A percentile compares a stretch with the other conserved stretches of the same genome.
Conservation (phyloP, 2,113 vertebrate genomes). For the Corvus hawaiiensis region DNA sequence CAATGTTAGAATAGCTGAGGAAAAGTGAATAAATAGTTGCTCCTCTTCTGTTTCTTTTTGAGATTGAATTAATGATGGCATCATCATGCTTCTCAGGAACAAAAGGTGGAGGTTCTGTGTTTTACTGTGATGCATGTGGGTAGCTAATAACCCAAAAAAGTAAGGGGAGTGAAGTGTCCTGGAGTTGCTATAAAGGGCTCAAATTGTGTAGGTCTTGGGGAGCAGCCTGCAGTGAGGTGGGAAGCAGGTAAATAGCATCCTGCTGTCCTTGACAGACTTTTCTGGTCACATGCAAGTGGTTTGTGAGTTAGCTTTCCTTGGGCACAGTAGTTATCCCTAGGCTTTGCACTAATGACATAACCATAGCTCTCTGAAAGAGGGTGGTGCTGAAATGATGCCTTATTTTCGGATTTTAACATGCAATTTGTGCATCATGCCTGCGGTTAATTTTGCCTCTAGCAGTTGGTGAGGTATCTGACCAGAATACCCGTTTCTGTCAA, state of each 20-base stretch:
- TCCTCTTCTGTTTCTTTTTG: background rate
- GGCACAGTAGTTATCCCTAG: background rate
- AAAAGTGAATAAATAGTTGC: background rate
- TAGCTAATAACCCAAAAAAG: background rate
- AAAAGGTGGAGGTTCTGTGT: background rate
- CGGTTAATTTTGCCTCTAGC: background rate
- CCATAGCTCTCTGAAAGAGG: background rate
- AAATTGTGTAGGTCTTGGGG: background rate
- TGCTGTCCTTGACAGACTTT: background rate
- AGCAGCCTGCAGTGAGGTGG: background rate
- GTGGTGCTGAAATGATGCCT: background rate
- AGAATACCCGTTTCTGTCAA: background rate
- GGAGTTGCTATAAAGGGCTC: background rate
- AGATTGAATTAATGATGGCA: background rate
- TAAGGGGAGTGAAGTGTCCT: background rate
- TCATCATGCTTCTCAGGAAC: background rate
- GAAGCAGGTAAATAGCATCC: background rate
- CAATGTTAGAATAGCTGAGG: background rate
- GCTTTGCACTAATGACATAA: background rate
- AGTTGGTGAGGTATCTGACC: background rate
- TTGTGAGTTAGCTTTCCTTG: background rate
- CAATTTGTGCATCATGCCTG: background rate
- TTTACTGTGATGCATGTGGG: background rate
- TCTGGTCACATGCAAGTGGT: accelerated
- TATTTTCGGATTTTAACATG: background rate